phyloP scores from a whole-genome alignment of 2,888 invertebrate genomes.

The Oasisia sp. region DNA sequence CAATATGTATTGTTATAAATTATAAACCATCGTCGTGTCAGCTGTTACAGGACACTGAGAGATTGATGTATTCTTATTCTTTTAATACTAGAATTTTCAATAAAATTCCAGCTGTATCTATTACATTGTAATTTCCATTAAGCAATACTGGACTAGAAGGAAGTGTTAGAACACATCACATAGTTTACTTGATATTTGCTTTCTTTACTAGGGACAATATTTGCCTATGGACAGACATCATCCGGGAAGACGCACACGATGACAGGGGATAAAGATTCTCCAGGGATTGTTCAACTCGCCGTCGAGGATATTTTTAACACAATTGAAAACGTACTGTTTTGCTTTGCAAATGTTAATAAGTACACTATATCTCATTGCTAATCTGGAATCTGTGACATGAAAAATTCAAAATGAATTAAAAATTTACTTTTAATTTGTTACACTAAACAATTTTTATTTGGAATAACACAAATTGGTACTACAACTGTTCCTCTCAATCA shows the following conservation, averaged over 20 bases:
- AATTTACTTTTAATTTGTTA: neutral
- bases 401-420: too few relatives aligned
- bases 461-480: neutral
- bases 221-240: constrained; percentile 92
- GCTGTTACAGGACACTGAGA: neutral
- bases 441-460: neutral
- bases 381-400: too few relatives aligned
- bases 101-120: neutral
- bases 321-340: constrained; percentile 57
- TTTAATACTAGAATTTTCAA: neutral
- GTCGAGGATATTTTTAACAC: constrained; percentile 68
- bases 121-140: too few relatives aligned
- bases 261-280: constrained; percentile 73
- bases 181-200: neutral
- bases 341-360: neutral
- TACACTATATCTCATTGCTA: too few relatives aligned
- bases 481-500: neutral
- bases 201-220: constrained; percentile 77
- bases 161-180: neutral
- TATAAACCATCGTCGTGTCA: too few relatives aligned
- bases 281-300: constrained; percentile 81
- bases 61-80: neutral
- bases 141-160: too few relatives aligned
- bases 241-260: constrained; percentile 73
- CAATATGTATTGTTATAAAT: neutral